Percentiles rank a stretch among this genome's conserved stretches.
Evolutionary conservation across 2,888 invertebrate genomes (phyloP).

Genomic region (Brenthis daphne): DNA sequence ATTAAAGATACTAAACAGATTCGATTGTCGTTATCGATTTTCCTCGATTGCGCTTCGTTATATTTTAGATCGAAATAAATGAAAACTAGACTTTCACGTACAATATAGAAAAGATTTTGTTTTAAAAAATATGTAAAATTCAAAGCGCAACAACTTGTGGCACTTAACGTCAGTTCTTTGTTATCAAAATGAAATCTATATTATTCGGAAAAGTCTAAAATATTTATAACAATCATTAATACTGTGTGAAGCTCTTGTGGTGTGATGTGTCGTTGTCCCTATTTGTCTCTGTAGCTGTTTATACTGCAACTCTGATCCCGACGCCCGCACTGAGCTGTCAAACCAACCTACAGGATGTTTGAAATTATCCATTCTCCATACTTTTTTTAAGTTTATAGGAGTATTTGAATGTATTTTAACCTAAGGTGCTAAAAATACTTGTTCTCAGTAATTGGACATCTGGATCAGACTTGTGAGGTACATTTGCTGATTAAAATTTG

Average conservation of each 20-base stretch:
- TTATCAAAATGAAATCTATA: conserved; percentile 50
- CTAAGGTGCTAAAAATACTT: background rate
- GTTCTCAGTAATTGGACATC: conserved; percentile 6
- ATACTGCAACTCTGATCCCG: conserved; percentile 26
- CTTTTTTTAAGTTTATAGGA: no score
- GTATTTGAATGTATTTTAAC: background rate
- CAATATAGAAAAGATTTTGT: conserved; percentile 52
- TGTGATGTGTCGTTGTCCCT: conserved; percentile 80
- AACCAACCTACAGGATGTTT: background rate
- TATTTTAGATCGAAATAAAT: conserved; percentile 25
- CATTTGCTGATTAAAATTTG: conserved; percentile 24
- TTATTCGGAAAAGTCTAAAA: conserved; percentile 47
- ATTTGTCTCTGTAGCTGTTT: conserved; percentile 53
- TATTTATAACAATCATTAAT: conserved; percentile 39
- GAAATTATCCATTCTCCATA: background rate
- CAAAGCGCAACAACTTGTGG: conserved; percentile 63
- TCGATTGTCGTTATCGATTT: conserved; percentile 24
- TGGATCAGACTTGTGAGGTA: conserved; percentile 27
- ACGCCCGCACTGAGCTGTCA: conserved; percentile 4
- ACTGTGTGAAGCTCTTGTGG: conserved; percentile 73
- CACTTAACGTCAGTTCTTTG: conserved; percentile 72
- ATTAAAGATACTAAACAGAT: conserved; percentile 12
- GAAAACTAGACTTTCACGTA: conserved; percentile 41
- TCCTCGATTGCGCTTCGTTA: conserved; percentile 42
- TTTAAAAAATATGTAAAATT: conserved; percentile 48